Evolutionary conservation across 2,113 vertebrate species (phyloP).

Genomic region (Lanius collurio): DNA sequence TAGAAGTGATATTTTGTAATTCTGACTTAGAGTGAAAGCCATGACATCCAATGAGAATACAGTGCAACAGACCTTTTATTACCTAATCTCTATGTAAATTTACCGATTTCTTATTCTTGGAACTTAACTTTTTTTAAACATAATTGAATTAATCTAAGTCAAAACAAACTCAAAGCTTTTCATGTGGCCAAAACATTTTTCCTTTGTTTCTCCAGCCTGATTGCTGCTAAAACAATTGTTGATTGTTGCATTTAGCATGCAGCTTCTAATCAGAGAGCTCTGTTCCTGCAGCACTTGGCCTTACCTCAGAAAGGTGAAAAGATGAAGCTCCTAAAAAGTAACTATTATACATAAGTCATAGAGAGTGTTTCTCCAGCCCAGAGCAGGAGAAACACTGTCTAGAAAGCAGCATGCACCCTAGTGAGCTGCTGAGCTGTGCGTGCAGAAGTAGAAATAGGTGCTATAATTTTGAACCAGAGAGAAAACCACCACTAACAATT

Average conservation of each 20-base stretch:
- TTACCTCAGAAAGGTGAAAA: not conserved
- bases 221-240: not conserved
- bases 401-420: not conserved
- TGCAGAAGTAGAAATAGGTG: not conserved
- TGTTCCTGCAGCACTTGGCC: not conserved
- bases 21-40: not conserved
- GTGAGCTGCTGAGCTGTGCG: not conserved
- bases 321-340: not conserved
- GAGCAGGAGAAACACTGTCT: not conserved
- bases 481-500: not conserved
- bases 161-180: not conserved
- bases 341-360: not conserved
- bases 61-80: slow-evolving; percentile 44
- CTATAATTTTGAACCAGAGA: not conserved
- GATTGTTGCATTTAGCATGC: not conserved
- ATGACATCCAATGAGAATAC: not conserved
- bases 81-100: slow-evolving; percentile 47
- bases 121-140: not conserved
- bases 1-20: slow-evolving; percentile 18
- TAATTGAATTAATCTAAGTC: slow-evolving; percentile 45
- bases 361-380: not conserved
- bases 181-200: not conserved
- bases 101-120: slow-evolving; percentile 11
- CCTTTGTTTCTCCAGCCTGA: not conserved
- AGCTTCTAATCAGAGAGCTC: not conserved